Evolutionary conservation across 2,888 invertebrate species (phyloP), one percentile per base, ranked within the genome.

Genomic region (Amphiduros pacificus): DNA sequence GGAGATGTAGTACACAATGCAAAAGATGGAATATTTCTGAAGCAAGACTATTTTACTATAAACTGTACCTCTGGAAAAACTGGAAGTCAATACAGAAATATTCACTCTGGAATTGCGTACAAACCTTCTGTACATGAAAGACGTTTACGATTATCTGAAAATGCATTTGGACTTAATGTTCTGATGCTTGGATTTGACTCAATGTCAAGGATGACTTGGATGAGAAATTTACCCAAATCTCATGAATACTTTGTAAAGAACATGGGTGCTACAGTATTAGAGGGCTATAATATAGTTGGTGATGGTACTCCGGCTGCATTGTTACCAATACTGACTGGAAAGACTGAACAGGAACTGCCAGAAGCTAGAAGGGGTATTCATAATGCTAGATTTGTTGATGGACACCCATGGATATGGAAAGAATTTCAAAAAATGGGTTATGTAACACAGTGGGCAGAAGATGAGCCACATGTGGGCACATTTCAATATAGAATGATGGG

Each of bases 401-500:
- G 87, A 0, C 91, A 91, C 84, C 93, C 93, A 0, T 91, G 94
- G 84, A 87, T 94, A 67, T 95, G 94, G 90, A 89, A 91, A 69
- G 87, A 90, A 57, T 89, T 89, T 70, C 87, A 87, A 57, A 70
- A 77, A 4, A 69, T 70, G 5, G 84, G 85, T 2, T 85, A 85
- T 67, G 80, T 78, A 28, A 91, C 92, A 1, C 91, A 90, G 0
- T 96, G 90, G 80, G 90, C 90, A 72, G 96, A 97, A 78, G 96
- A 97, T 77, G 87, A 89, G 71, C 91, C 92, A 0, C 84, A 87
- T 73, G 87, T 90, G 27, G 94, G 94, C 0, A 93, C 93, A 0
- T 97, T 95, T 78, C 92, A 92, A 1, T 93, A 93, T 81, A 87
- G 96, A 9, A 86, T 95, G 77, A 91, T 91, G 70, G 96, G 96